Base-by-base conservation (phyloP, 2,888 invertebrate genomes). In the Limnephilus lunatus region DNA sequence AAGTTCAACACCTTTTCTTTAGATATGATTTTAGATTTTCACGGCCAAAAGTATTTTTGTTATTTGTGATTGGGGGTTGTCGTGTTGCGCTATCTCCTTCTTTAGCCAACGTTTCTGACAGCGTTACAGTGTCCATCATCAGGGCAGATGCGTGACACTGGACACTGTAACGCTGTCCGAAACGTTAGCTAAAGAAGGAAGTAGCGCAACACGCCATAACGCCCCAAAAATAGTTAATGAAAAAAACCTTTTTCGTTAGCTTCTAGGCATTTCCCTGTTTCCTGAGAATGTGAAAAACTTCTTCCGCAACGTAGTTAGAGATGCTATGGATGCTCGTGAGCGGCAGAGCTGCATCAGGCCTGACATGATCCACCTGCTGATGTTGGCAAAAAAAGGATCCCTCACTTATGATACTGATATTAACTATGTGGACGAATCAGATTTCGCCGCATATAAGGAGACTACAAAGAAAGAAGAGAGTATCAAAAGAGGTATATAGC, bases 321-420 rank as follows among this genome's bases (percentile, higher is more conserved):
- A 93, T 85, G 91, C 92, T 5, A 92, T 93, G 30, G 83, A 86
- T n/a, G 82, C 90, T 35, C 91, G 93, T 5, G 93, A 93, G 81
- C 39, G 12, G 25, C n/a, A 15, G 5, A 35, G 87, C 82, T 19
- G 48, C 25, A 30, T 90, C 25, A 87, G 93, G 48, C 92, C 91
- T 15, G 93, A 93, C 91, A 92, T 93, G 93, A 93, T 93, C 44
- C 93, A 93, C 86, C 91, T 93, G 30, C 85, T 93, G 48, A 92
- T 93, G 91, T 82, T 93, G 86, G 93, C 92, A 19, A 93, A 93
- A 85, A 93, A 93, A 48, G 93, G 93, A 12, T 92, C 93, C 12
- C 89, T 93, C 12, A 90, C 31, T 30, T 92, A 93, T 44, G 93
- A 93, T 80, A 86, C 81, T 48, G 93, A 93, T 31, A 31, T 81